A percentile compares a stretch with the other conserved stretches of the same genome.
Conservation (phyloP, 1,140 invertebrate genomes). For the Heliconius hewitsoni region DNA sequence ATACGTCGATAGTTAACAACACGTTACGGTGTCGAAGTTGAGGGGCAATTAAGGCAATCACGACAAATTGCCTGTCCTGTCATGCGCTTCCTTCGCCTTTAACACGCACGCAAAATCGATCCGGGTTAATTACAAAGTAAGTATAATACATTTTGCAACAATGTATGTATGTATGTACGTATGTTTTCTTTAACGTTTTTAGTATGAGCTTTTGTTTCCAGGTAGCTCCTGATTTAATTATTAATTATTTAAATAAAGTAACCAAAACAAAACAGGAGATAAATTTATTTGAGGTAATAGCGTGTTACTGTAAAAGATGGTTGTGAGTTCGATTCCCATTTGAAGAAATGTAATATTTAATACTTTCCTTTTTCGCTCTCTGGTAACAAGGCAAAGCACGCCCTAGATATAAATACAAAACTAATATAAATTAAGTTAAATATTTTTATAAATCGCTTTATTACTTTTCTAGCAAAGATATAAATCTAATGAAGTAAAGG, state of each 20-base stretch:
- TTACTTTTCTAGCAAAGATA: not conserved
- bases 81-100: slow-evolving; percentile 34
- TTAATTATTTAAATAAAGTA: not conserved
- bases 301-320: no score
- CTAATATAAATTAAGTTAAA: no score
- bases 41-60: slow-evolving; percentile 38
- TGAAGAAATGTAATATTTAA: no score
- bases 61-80: slow-evolving; percentile 38
- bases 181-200: not conserved
- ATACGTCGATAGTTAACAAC: slow-evolving; percentile 20
- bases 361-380: no score
- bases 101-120: slow-evolving; percentile 40
- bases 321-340: no score
- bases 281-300: no score
- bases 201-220: no score
- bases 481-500: not conserved
- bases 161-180: no score
- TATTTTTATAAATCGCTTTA: not conserved
- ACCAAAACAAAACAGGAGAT: not conserved
- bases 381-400: no score
- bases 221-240: no score
- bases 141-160: not conserved
- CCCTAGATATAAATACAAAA: no score
- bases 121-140: slow-evolving; percentile 12
- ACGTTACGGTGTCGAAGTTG: slow-evolving; percentile 32